Percentiles rank a stretch among this genome's conserved stretches.
Evolutionary conservation across 2,113 vertebrate genomes (phyloP).

Genomic region (Dromaius novaehollandiae): DNA sequence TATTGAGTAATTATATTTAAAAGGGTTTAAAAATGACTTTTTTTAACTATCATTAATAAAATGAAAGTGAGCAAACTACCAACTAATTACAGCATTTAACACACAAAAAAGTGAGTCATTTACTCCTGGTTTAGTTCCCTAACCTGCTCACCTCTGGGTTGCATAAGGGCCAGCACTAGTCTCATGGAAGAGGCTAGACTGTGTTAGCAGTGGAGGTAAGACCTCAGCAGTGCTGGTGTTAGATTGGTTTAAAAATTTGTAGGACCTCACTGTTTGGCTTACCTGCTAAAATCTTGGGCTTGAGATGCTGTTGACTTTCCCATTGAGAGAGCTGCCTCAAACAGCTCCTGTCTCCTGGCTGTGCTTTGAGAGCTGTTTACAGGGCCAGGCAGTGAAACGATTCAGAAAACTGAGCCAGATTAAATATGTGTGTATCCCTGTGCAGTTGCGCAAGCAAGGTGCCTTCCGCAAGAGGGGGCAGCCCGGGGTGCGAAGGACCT

Average conservation of each 20-base stretch:
- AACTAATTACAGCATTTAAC: too few species aligned
- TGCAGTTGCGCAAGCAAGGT: neutral
- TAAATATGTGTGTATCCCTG: neutral
- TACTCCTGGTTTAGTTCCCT: neutral
- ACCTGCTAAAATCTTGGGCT: neutral
- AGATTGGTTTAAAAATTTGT: neutral
- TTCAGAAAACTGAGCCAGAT: neutral
- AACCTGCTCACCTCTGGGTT: neutral
- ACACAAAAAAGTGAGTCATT: too few species aligned
- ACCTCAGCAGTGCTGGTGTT: neutral
- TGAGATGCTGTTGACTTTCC: neutral
- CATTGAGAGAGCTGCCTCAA: neutral
- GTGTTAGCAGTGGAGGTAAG: neutral
- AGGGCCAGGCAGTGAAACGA: neutral
- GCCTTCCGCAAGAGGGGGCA: neutral
- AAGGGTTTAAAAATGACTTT: too few species aligned
- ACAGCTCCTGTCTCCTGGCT: neutral
- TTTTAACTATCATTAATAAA: too few species aligned
- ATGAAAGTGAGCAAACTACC: too few species aligned
- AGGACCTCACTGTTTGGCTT: neutral
- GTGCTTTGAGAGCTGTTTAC: neutral
- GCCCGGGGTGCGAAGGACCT: neutral
- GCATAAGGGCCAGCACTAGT: neutral
- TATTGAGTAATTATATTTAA: too few species aligned
- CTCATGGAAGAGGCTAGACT: neutral